Evolutionary conservation across 2,797 vertebrate genomes (phyloP).

Genomic region (Lepidocolaptes lacrymiger): DNA sequence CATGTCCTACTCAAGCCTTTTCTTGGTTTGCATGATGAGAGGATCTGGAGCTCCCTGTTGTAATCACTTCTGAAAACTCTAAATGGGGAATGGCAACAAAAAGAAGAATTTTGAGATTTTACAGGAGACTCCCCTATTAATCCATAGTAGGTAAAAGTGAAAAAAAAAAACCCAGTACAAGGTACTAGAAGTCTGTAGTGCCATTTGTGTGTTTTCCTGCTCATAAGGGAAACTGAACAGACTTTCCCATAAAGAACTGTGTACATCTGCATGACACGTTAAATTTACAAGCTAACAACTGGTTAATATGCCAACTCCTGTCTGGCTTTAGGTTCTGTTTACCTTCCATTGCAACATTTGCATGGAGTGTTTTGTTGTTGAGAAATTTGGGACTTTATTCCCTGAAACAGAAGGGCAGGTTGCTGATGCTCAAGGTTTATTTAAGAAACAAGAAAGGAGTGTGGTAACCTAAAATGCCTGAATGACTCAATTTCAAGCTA

Average conservation of each 20-base stretch:
- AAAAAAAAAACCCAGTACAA: not conserved
- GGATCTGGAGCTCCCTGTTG: not conserved
- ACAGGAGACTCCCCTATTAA: not conserved
- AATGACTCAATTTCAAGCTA: not conserved
- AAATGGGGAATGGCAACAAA: not conserved
- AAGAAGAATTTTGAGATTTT: not conserved
- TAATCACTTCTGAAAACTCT: not conserved
- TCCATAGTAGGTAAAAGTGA: not conserved
- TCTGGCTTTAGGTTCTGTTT: not conserved
- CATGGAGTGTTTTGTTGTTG: not conserved
- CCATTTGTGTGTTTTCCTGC: not conserved
- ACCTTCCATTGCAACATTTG: not conserved
- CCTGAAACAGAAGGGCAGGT: not conserved
- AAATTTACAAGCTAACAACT: not conserved
- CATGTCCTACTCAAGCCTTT: not conserved
- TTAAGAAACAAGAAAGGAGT: not conserved
- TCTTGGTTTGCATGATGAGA: not conserved
- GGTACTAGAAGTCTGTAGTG: not conserved
- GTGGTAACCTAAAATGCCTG: not conserved
- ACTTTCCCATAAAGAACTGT: not conserved
- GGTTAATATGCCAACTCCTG: not conserved
- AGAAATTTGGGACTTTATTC: not conserved
- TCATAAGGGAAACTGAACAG: not conserved
- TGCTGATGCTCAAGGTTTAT: not conserved
- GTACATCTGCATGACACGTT: accelerated